Evolutionary conservation across 1,140 invertebrate species (phyloP), one percentile per base, ranked within the genome.

Genomic region (Sitobion miscanthi): DNA sequence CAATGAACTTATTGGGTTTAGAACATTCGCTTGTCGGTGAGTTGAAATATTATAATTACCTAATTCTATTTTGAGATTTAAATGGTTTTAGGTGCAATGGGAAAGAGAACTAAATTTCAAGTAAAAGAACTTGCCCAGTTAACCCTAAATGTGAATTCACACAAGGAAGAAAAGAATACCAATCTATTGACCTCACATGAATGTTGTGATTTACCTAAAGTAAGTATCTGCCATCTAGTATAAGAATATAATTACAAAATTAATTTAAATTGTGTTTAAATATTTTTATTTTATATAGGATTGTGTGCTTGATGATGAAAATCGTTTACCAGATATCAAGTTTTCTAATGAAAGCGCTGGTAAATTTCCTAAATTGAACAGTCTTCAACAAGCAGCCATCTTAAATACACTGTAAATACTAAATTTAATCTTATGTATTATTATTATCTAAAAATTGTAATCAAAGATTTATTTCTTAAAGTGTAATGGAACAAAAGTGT

Each of bases 91-190:
- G 98, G 98, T 94, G 96, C 97, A 30, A 95, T 99, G 88, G 99
- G 99, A 20, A 98, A 98, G 95, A 96, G 99, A 94, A 99, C 98
- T 35, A 97, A 97, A 94, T 99, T 97, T 95, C 99, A 99, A 95
- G 95, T 97, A 94, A 96, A 97, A 91, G 96, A 97, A 82, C 95
- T 98, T 45, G 96, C 99, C 0, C 99, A 99, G 94, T 95, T 99
- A 62, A 96, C 97, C 38, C 95, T 99, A 0, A 96, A 96, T 94
- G 95, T 98, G 93, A 95, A 95, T 89, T 95, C 38, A 95, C 21
- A 96, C 94, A 94, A 95, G 93, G 94, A 93, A 83, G 94, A 94
- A 52, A 94, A 93, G n/a, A 93, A 95, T 94, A 94, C 94, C n/a
- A 91, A 96, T 45, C 95, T 95, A 6, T 94, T 95, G 62, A 96